A percentile compares a stretch with the other conserved stretches of the same genome.
Evolutionary conservation across 2,888 invertebrate species (phyloP).

Genomic region (Spicauda simplicius): DNA sequence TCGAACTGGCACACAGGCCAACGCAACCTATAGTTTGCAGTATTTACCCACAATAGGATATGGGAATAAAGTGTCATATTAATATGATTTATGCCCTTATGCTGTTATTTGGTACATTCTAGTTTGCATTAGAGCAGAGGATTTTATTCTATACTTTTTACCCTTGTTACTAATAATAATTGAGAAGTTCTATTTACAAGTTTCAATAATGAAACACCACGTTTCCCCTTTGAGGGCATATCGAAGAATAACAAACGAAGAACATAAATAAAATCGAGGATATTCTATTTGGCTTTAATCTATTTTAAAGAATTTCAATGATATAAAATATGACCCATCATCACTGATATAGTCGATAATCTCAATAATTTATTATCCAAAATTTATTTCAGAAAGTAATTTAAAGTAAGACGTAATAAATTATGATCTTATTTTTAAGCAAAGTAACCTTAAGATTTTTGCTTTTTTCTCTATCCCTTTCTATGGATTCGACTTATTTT

Average conservation of each 20-base stretch:
- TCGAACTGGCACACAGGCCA: not conserved
- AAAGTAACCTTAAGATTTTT: too few relatives aligned
- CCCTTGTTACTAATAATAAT: too few relatives aligned
- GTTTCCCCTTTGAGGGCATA: too few relatives aligned
- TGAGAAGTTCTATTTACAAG: too few relatives aligned
- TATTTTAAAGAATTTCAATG: constrained; percentile 9
- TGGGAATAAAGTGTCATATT: not conserved
- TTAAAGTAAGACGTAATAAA: constrained; percentile 22
- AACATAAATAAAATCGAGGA: constrained; percentile 22
- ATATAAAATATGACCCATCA: not conserved
- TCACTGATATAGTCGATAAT: constrained; percentile 15
- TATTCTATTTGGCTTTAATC: too few relatives aligned
- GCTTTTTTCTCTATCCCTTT: too few relatives aligned
- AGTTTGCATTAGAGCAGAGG: too few relatives aligned
- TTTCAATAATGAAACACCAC: too few relatives aligned
- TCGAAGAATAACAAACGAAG: not conserved
- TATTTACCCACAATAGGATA: constrained; percentile 1
- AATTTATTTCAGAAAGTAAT: constrained; percentile 9
- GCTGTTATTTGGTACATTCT: too few relatives aligned
- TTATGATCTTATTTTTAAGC: not conserved
- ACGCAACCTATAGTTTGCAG: not conserved
- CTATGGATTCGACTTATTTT: too few relatives aligned
- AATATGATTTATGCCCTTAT: too few relatives aligned
- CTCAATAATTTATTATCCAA: constrained; percentile 26
- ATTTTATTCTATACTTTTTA: too few relatives aligned